phyloP scores from a whole-genome alignment of 2,888 invertebrate genomes.

The Zeuzera pyrina region DNA sequence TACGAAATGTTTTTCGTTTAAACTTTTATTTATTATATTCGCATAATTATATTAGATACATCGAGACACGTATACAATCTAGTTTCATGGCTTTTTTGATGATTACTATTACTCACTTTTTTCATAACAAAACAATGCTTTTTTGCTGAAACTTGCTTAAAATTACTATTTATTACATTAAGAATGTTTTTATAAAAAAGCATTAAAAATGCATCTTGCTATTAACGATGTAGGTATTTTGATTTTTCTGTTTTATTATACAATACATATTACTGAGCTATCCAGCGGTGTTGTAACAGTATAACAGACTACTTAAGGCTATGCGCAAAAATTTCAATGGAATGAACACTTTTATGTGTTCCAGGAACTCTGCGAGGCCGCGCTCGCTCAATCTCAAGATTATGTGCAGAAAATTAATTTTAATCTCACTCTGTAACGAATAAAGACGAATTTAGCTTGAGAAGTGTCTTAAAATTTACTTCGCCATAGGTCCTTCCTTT shows the following conservation, averaged over 20 bases:
- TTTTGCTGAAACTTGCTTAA: too few relatives aligned
- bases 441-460: neutral
- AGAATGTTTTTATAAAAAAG: too few relatives aligned
- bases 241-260: neutral
- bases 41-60: too few relatives aligned
- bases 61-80: too few relatives aligned
- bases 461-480: neutral
- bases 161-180: too few relatives aligned
- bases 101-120: too few relatives aligned
- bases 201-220: neutral
- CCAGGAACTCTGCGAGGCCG: constrained; percentile 14
- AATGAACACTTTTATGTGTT: constrained; percentile 37
- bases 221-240: neutral
- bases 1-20: too few relatives aligned
- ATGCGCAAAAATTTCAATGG: constrained; percentile 41
- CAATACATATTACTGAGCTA: neutral
- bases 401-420: neutral
- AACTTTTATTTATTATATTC: too few relatives aligned
- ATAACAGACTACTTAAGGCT: constrained; percentile 13
- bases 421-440: neutral
- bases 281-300: constrained; percentile 14
- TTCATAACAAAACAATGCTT: too few relatives aligned
- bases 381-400: too few relatives aligned
- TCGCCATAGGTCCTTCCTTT: constrained; percentile 8
- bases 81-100: too few relatives aligned